These are phyloP conservation scores for Cinclus cinclus DNA, from an alignment of 2,113 vertebrate genomes.

Conservation along the genomic window DNA sequence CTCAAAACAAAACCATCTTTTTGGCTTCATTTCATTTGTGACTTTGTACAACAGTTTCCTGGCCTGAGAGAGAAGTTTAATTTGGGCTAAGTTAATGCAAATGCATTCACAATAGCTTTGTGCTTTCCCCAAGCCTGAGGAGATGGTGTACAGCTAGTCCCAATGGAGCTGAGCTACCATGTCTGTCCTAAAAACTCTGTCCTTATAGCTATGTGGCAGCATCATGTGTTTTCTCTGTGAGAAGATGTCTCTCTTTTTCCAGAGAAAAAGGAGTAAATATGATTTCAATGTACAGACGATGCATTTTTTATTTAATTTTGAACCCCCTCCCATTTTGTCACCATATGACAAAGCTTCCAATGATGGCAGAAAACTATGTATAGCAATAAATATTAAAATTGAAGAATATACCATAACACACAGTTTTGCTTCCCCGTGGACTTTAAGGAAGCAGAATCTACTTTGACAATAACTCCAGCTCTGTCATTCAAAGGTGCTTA, in stretches of 20 bases:
- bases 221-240: neutral
- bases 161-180: neutral
- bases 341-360: neutral
- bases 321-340: neutral
- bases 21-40: neutral
- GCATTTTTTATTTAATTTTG: neutral
- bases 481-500: neutral
- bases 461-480: neutral
- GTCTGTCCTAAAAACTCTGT: neutral
- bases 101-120: neutral
- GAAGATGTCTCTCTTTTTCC: neutral
- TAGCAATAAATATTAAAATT: neutral
- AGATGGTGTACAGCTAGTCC: neutral
- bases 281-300: neutral
- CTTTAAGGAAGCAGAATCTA: neutral
- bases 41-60: neutral
- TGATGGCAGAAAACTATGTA: neutral
- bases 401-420: neutral
- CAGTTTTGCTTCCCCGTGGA: neutral
- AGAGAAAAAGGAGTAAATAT: neutral
- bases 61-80: neutral
- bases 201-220: neutral
- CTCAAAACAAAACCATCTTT: neutral
- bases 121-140: neutral
- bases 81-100: neutral